Evolutionary conservation across 1,140 invertebrate species (phyloP).

Genomic region (Cheumatopsyche charites): DNA sequence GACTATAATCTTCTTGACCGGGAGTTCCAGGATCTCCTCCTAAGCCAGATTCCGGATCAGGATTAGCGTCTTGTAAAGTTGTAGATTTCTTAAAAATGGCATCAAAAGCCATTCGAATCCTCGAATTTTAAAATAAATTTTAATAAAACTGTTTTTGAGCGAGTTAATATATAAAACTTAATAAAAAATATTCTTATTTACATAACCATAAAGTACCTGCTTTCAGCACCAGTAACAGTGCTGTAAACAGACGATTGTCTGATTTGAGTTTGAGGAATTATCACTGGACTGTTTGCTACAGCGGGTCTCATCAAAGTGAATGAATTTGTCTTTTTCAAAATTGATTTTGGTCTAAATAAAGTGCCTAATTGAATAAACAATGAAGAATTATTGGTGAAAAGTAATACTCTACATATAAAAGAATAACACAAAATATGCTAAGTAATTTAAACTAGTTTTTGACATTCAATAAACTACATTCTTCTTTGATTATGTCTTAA

Average conservation of each 20-base stretch:
- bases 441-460: neutral
- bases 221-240: conserved; percentile 86
- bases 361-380: conserved; percentile 69
- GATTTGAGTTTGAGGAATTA: conserved; percentile 57
- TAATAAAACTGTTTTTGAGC: conserved; percentile 4
- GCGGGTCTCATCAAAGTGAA: conserved; percentile 73
- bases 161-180: neutral
- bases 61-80: conserved; percentile 80
- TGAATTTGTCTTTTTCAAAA: conserved; percentile 91
- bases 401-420: no score
- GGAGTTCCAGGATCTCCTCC: conserved; percentile 53
- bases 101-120: conserved; percentile 87
- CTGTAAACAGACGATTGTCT: conserved; percentile 75
- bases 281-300: conserved; percentile 41
- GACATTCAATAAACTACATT: neutral
- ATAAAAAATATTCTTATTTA: conserved; percentile 29
- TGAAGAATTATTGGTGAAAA: no score
- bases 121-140: conserved; percentile 50
- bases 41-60: conserved; percentile 64
- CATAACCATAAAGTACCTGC: conserved; percentile 61
- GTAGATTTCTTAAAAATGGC: conserved; percentile 88
- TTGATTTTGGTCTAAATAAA: conserved; percentile 75
- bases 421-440: neutral
- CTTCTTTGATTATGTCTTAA: conserved; percentile 8
- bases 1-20: conserved; percentile 49